phyloP scores from a whole-genome alignment of 2,797 vertebrate species.

The Clarias platycephalus region DNA sequence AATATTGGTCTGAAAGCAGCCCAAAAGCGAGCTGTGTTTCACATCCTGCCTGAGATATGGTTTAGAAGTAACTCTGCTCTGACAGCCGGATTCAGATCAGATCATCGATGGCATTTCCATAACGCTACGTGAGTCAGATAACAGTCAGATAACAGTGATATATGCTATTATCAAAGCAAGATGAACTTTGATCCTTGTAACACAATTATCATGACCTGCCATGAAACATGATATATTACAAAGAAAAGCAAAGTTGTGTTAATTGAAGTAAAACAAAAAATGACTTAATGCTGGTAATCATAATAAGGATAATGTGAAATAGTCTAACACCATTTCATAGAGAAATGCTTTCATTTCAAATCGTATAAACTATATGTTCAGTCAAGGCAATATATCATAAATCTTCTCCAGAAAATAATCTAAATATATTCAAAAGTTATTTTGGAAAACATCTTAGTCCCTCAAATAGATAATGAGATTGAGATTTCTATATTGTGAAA shows the following conservation, averaged over 20 bases:
- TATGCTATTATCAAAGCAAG: neutral
- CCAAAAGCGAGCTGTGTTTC: neutral
- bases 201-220: neutral
- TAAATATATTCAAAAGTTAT: neutral
- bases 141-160: neutral
- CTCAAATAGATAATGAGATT: neutral
- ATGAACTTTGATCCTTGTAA: neutral
- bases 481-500: neutral
- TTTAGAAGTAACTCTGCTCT: neutral
- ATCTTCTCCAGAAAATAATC: neutral
- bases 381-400: neutral
- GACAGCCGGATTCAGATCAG: slow-evolving; percentile 1
- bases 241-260: neutral
- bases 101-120: neutral
- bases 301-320: neutral
- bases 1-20: neutral
- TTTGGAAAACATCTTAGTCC: neutral
- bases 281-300: neutral
- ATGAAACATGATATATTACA: neutral
- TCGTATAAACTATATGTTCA: neutral
- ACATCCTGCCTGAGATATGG: neutral
- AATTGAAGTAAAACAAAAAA: neutral
- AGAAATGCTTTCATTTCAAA: neutral
- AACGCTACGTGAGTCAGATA: neutral
- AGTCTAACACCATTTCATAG: neutral